A percentile compares a stretch with the other conserved stretches of the same genome.
Conservation (phyloP, 2,888 invertebrate genomes). For the Caenorhabditis imperialis region DNA sequence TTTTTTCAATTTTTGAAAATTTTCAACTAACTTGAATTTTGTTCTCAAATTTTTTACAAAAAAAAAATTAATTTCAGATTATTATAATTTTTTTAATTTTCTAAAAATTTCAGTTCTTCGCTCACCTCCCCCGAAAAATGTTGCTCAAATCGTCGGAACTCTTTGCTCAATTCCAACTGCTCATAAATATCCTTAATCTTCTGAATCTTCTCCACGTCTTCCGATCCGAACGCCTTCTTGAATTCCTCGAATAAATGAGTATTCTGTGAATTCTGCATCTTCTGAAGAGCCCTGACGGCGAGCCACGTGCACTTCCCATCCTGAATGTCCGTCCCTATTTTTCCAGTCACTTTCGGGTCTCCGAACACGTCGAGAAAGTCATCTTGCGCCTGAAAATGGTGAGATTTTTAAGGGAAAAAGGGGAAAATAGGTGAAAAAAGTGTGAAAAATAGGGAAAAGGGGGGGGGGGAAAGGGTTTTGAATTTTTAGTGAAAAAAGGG, state of each 20-base stretch:
- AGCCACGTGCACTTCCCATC: constrained; percentile 96
- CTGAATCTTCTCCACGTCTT: constrained; percentile 54
- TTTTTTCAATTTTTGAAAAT: background rate
- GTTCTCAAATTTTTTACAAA: too few relatives aligned
- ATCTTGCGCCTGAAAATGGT: constrained; percentile 91
- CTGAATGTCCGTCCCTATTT: constrained; percentile 79
- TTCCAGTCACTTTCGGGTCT: constrained; percentile 86
- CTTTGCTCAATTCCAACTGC: constrained; percentile 48
- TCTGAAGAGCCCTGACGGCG: constrained; percentile 67
- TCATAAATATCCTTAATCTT: constrained; percentile 53
- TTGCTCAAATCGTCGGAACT: constrained; percentile 61
- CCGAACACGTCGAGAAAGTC: constrained; percentile 75
- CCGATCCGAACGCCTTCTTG: constrained; percentile 57
- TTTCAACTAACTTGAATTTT: too few relatives aligned
- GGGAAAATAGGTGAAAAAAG: too few relatives aligned
- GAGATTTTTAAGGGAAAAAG: too few relatives aligned
- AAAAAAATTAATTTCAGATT: too few relatives aligned
- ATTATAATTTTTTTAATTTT: constrained; percentile 3
- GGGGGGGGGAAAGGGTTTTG: too few relatives aligned
- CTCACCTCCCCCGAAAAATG: constrained; percentile 34
- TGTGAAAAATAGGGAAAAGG: too few relatives aligned
- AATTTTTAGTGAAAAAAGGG: too few relatives aligned
- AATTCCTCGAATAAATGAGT: constrained; percentile 24
- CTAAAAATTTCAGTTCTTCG: too few relatives aligned
- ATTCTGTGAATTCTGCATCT: constrained; percentile 46